phyloP scores from a whole-genome alignment of 2,888 invertebrate species.

The Amphipyra tragopoginis region DNA sequence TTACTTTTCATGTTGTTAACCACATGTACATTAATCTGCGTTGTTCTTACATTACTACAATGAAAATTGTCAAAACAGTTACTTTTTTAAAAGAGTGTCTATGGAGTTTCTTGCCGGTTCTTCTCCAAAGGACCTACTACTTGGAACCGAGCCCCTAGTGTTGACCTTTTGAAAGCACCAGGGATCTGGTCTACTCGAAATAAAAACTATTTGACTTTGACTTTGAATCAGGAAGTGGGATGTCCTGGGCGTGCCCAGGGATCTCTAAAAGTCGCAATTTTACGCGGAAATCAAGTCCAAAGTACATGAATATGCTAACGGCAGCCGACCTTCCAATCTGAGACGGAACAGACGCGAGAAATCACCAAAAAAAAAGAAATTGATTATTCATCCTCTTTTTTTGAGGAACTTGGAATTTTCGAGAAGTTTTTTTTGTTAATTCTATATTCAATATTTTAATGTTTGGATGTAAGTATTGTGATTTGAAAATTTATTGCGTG shows the following conservation, averaged over 20 bases:
- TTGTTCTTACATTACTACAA: no score
- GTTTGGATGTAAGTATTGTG: not conserved
- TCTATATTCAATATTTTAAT: conserved; percentile 5
- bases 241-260: not conserved
- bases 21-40: no score
- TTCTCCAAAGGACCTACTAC: no score
- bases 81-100: no score
- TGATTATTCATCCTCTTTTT: conserved; percentile 41
- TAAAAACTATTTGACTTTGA: no score
- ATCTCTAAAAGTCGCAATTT: conserved; percentile 37
- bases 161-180: no score
- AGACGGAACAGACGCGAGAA: conserved; percentile 23
- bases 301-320: conserved; percentile 55
- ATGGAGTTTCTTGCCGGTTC: no score
- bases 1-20: no score
- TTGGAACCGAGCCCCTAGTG: no score
- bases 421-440: conserved; percentile 12
- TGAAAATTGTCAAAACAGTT: no score
- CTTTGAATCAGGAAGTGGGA: no score
- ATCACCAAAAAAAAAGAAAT: conserved; percentile 21
- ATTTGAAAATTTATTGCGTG: not conserved
- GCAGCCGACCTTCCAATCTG: conserved; percentile 26
- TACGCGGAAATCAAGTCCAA: conserved; percentile 43
- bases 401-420: conserved; percentile 18
- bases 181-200: no score